A percentile compares a stretch with the other conserved stretches of the same genome.
Evolutionary conservation across 2,113 vertebrate species (phyloP).

Genomic region (Calonectris borealis): DNA sequence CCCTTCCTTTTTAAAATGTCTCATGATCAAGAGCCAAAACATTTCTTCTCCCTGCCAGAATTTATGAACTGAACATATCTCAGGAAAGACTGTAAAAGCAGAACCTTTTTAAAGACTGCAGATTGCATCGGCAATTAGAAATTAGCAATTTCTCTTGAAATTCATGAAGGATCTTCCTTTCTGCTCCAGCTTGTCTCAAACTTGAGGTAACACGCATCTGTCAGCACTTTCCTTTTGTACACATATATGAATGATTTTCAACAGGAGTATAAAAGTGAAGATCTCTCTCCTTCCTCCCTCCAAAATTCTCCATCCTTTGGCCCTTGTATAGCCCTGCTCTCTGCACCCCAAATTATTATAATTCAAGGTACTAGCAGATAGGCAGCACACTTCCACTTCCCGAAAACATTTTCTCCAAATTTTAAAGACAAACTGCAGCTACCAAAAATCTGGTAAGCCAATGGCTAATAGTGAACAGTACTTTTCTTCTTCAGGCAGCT

Average conservation of each 20-base stretch:
- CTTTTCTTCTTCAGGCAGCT: neutral
- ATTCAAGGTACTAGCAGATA: neutral
- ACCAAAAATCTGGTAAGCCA: neutral
- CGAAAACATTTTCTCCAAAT: neutral
- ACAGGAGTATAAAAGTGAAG: neutral
- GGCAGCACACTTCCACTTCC: neutral
- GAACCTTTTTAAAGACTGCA: neutral
- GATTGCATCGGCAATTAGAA: conserved; percentile 1
- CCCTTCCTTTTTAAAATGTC: conserved; percentile 17
- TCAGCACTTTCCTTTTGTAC: neutral
- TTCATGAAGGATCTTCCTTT: neutral
- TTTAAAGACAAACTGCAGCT: neutral
- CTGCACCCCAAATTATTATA: neutral
- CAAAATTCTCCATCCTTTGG: neutral
- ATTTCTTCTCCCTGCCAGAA: conserved; percentile 51
- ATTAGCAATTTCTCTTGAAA: conserved; percentile 4
- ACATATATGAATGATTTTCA: neutral
- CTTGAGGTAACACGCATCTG: neutral
- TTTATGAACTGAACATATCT: conserved; percentile 1
- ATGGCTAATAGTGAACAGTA: neutral
- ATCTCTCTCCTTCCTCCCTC: neutral
- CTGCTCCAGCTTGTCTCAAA: neutral
- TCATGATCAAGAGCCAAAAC: conserved; percentile 62
- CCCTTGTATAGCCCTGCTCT: neutral
- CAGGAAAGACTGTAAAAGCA: conserved; percentile 10